phyloP scores from a whole-genome alignment of 2,113 vertebrate species.

The Alligator sinensis region DNA sequence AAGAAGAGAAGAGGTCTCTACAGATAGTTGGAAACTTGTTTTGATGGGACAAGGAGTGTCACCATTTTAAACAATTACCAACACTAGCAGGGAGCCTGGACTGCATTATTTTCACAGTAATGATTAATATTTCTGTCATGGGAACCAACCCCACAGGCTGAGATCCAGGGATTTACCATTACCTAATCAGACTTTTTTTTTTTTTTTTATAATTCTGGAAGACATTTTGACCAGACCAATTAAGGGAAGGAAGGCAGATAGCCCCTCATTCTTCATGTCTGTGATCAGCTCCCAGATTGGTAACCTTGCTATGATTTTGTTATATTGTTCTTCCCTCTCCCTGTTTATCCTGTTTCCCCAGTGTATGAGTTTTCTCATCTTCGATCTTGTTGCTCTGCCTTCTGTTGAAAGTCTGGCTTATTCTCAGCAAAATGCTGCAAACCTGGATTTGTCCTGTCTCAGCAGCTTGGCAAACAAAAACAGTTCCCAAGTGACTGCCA shows the following conservation, averaged over 20 bases:
- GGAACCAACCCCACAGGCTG: not conserved
- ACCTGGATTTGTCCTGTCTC: not conserved
- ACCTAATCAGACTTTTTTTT: not conserved
- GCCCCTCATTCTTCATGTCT: not conserved
- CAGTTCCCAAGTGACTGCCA: not conserved
- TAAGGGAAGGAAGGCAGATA: not conserved
- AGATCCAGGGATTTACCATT: not conserved
- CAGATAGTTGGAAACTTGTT: not conserved
- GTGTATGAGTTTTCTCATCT: not conserved
- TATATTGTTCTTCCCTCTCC: not conserved
- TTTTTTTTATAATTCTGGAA: not conserved
- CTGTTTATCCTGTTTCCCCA: not conserved
- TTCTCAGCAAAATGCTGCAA: not conserved
- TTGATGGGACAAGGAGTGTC: not conserved
- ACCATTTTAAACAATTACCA: not conserved
- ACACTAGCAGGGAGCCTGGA: not conserved
- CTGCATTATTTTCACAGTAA: fast-evolving
- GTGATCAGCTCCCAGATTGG: not conserved
- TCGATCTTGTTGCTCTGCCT: not conserved
- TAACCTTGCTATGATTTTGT: not conserved
- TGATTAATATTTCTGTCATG: not conserved
- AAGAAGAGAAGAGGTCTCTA: not conserved
- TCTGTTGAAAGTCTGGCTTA: not conserved
- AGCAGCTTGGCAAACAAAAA: not conserved
- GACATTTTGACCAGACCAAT: not conserved